phyloP scores from a whole-genome alignment of 2,888 invertebrate genomes.

The Trilocha varians region DNA sequence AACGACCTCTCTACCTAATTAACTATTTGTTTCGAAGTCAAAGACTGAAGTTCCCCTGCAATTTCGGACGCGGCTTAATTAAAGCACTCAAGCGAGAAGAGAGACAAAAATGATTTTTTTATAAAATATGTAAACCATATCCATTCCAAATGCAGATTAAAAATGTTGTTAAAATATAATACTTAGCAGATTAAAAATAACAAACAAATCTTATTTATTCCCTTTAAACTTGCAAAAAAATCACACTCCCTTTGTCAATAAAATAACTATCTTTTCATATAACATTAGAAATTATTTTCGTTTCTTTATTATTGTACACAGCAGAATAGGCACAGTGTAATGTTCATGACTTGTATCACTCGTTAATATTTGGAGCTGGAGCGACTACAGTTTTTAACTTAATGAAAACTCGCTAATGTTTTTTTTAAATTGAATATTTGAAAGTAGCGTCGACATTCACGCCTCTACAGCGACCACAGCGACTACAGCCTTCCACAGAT shows the following conservation, averaged over 20 bases:
- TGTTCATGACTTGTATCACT: conserved; percentile 16
- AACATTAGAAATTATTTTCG: too few relatives aligned
- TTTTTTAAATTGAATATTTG: conserved; percentile 52
- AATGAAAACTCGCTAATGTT: conserved; percentile 48
- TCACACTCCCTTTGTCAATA: too few relatives aligned
- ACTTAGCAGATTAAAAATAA: too few relatives aligned
- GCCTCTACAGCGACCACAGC: too few relatives aligned
- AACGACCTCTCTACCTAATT: conserved; percentile 65
- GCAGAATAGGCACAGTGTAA: neutral
- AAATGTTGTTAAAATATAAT: too few relatives aligned
- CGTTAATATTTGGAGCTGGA: conserved; percentile 32
- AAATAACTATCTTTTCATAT: too few relatives aligned
- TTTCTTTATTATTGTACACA: neutral
- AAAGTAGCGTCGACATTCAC: conserved; percentile 10
- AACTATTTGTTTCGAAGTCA: conserved; percentile 66
- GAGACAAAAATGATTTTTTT: too few relatives aligned
- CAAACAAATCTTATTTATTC: too few relatives aligned
- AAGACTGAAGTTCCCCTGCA: conserved; percentile 46
- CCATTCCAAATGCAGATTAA: too few relatives aligned
- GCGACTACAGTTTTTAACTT: conserved; percentile 44
- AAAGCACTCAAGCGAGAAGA: neutral
- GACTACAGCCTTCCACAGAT: too few relatives aligned
- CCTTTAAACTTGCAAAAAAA: too few relatives aligned
- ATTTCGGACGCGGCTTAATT: conserved; percentile 12
- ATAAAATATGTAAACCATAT: too few relatives aligned